Base-by-base conservation (phyloP, 2,888 invertebrate genomes). In the Sarcophaga subvicina region DNA sequence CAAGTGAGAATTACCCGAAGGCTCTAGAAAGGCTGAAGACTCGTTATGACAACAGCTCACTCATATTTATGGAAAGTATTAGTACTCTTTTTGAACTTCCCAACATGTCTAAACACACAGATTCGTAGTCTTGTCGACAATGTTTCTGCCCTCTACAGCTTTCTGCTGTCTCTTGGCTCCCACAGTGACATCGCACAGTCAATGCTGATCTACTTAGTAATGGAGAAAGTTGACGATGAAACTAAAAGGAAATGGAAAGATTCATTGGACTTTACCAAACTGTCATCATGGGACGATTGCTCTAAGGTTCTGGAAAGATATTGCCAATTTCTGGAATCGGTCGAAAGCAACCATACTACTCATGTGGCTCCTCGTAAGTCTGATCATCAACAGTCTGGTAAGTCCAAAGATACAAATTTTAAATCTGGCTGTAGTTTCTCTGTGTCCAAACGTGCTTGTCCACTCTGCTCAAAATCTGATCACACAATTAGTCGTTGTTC, bases 71-170 rank as follows among this genome's bases (percentile, higher is more conserved):
- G 37, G 37, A 37, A 37, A 37, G 6, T 37, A 37, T 37, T 0
- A 6, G 6, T 37, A 37, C 5, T 6, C 37, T 37, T 37, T 37
- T 37, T 37, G 37, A 37, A 5, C 37, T 6, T 37, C 37, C 37
- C 37, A 37, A 6, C 37, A 37, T 37, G 37, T 37, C 37, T 6
- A 37, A 37, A 37, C 17, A 27, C 62, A 22, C 80, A 72, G 45
- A 17, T 80, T 4, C 62, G 80, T 14, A 80, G 72, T 54, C 60
- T 59, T 37, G 71, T 67, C 25, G 80, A 72, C 3, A 79, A 85
- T 47, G 82, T 69, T 22, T 86, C 86, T 5, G 80, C 82, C 2
- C 62, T 86, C 0, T 83, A 72, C 59, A 70, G 85, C 12, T 86
- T 79, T 37, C 6, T 37, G 37, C 37, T 37, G 37, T 37, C 37